phyloP scores from a whole-genome alignment of 1,140 invertebrate genomes.

The Charaxes varanes region DNA sequence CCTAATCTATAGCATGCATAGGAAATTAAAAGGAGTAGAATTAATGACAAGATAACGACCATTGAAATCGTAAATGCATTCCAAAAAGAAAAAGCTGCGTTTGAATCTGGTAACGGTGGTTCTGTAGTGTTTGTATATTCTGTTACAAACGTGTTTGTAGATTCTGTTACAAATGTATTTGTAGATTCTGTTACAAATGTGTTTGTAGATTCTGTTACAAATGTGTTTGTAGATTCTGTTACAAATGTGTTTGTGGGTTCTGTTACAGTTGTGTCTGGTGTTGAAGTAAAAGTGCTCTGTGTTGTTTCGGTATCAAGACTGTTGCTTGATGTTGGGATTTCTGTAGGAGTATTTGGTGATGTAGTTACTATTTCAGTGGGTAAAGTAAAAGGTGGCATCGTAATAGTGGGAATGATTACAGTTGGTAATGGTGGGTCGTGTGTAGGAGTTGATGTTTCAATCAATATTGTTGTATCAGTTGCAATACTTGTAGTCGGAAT shows the following conservation, averaged over 20 bases:
- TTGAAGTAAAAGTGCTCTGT: not conserved
- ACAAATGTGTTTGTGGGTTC: not conserved
- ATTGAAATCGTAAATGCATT: slow-evolving; percentile 11
- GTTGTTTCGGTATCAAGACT: not conserved
- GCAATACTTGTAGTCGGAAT: not conserved
- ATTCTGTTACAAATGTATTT: slow-evolving; percentile 4
- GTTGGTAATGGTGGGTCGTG: not conserved
- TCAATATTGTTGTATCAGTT: not conserved
- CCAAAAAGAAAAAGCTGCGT: slow-evolving; percentile 13
- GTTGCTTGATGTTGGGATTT: slow-evolving; percentile 9
- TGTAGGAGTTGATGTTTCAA: not conserved
- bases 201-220: slow-evolving; percentile 1
- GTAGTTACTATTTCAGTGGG: slow-evolving; percentile 11
- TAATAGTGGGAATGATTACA: slow-evolving; percentile 8
- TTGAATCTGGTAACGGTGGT: not conserved
- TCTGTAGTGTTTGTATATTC: not conserved
- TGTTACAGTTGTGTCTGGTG: slow-evolving; percentile 2
- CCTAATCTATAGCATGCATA: slow-evolving; percentile 9
- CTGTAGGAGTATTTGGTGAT: slow-evolving; percentile 4
- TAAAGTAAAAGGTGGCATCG: slow-evolving; percentile 3
- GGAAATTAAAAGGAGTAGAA: slow-evolving; percentile 4
- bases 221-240: too few species aligned
- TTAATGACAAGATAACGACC: slow-evolving; percentile 7
- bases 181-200: too few species aligned
- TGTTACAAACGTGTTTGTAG: not conserved